Conservation (phyloP, 2,888 invertebrate genomes). For the Biston betularia region DNA sequence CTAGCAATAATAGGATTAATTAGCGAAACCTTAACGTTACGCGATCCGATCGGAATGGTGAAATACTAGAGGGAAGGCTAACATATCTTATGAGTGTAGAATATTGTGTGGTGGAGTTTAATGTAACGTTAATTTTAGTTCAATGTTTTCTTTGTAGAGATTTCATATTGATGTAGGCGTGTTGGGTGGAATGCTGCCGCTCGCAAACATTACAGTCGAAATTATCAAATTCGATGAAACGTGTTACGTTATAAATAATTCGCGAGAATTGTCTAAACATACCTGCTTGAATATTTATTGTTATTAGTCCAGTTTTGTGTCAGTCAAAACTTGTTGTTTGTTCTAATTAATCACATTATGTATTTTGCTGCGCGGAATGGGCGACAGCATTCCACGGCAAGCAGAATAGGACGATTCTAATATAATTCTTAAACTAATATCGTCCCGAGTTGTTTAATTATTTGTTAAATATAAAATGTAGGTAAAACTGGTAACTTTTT, state of each 20-base stretch:
- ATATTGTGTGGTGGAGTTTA: slow-evolving; percentile 66
- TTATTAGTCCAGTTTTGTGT: slow-evolving; percentile 36
- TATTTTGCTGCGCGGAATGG: slow-evolving; percentile 38
- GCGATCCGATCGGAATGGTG: slow-evolving; percentile 56
- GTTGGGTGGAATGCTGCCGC: slow-evolving; percentile 76
- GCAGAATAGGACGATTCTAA: slow-evolving; percentile 81
- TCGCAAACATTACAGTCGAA: slow-evolving; percentile 35
- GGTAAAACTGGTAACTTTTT: slow-evolving; percentile 73
- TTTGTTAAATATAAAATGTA: slow-evolving; percentile 80
- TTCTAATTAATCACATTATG: slow-evolving; percentile 21
- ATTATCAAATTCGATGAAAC: slow-evolving; percentile 5
- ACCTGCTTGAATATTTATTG: slow-evolving; percentile 20
- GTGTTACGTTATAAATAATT: slow-evolving; percentile 35
- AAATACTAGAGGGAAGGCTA: slow-evolving; percentile 60
- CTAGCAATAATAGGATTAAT: slow-evolving; percentile 76
- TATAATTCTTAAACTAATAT: slow-evolving; percentile 86
- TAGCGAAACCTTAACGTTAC: slow-evolving; percentile 69
- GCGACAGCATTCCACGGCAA: slow-evolving; percentile 72
- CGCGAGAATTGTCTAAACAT: slow-evolving; percentile 24
- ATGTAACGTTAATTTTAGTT: slow-evolving; percentile 81
- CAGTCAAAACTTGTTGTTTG: slow-evolving; percentile 21
- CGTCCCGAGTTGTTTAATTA: slow-evolving; percentile 82
- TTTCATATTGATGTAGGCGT: slow-evolving; percentile 75
- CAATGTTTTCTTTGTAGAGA: slow-evolving; percentile 80
- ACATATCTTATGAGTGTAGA: slow-evolving; percentile 80